Base-by-base conservation (phyloP, 2,888 invertebrate species). In the Lumbricus terrestris region DNA sequence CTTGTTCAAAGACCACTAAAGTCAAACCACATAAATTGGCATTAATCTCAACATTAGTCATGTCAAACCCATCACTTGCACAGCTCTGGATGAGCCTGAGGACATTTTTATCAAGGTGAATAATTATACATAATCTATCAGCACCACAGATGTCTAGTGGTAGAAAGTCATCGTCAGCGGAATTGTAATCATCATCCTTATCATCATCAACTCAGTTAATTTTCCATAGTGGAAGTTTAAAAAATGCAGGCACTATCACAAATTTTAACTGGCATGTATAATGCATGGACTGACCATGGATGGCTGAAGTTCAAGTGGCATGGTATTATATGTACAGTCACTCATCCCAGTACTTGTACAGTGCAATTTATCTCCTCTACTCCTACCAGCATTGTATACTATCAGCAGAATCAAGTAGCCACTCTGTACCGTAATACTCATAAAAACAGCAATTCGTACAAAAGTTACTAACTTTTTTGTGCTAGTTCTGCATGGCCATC, bases 391-490 rank as follows among this genome's bases (percentile, higher is more conserved):
- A 15, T 35, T 33, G 85, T 37, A 85, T n/a, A n/a, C n/a, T n/a
- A n/a, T 37, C 85, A 85, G 20, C 37, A 85, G 18, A 35, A 85
- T 34, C 85, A 34, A 35, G n/a, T 35, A 85, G 85, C n/a, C 13
- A 69, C 69, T n/a, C 69, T n/a, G 4, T n/a, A 69, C 69, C 11
- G 4, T n/a, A 69, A n/a, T 83, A 83, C 34, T 33, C 1, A 33
- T 83, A 35, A 29, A 85, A 35, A 85, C 23, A 15, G 85, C 35
- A 85, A 85, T 35, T 85, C 34, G 35, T 35, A 85, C 1, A 83
- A n/a, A 85, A 85, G 37, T 85, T 85, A 85, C 85, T 85, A 20
- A 85, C 85, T 20, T 85, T 85, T 85, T 34, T 37, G 34, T 37
- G 34, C 6, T n/a, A 85, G 85, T 37, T 85, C 35, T 85, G 85